Percentiles rank a stretch among this genome's conserved stretches.
These are phyloP conservation scores for Zosterops japonicus DNA, from an alignment of 2,113 vertebrate genomes.

Conservation along the genomic window DNA sequence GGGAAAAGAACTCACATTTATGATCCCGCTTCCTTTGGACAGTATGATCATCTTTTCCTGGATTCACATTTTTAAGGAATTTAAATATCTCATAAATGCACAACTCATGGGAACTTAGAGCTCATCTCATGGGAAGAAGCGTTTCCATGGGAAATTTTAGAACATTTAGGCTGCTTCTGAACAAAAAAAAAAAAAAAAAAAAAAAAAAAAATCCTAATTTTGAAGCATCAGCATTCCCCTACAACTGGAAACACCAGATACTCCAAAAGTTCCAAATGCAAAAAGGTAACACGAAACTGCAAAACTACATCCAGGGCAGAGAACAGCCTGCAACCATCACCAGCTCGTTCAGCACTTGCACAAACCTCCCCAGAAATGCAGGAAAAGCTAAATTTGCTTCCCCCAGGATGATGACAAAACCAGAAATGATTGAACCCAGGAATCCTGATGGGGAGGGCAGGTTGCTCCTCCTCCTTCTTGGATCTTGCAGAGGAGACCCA, in stretches of 20 bases:
- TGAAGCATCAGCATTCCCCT: not conserved
- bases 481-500: not conserved
- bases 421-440: not conserved
- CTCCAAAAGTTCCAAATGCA: too few relatives aligned
- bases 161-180: not conserved
- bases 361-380: not conserved
- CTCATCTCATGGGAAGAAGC: not conserved
- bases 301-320: not conserved
- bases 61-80: not conserved
- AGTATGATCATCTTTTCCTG: not conserved
- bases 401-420: not conserved
- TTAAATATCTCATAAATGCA: not conserved
- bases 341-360: not conserved
- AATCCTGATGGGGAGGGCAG: not conserved
- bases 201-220: not conserved
- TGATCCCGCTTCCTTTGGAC: not conserved
- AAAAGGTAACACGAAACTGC: not conserved
- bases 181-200: not conserved
- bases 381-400: not conserved
- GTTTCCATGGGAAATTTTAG: not conserved
- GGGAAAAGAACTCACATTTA: not conserved
- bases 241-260: not conserved
- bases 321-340: slow-evolving; percentile 3
- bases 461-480: not conserved
- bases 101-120: not conserved